Percentiles rank a stretch among this genome's conserved stretches.
These are phyloP conservation scores for Acanthococcus lagerstroemiae DNA, from an alignment of 2,888 invertebrate genomes.

Conservation along the genomic window DNA sequence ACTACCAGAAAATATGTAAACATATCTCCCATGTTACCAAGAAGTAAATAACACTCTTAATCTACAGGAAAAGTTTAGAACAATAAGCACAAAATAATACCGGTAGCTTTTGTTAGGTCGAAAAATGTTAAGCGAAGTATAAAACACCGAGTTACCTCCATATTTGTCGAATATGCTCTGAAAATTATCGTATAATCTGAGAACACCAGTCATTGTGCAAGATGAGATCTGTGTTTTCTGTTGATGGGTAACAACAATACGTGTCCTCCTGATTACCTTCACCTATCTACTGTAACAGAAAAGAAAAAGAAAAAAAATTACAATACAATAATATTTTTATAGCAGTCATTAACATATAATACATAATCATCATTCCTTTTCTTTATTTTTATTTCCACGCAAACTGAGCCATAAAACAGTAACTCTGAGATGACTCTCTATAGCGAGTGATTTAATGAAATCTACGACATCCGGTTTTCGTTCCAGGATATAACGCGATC, in stretches of 20 bases:
- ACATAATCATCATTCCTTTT: background rate
- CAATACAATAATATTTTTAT: background rate
- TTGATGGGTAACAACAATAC: constrained; percentile 22
- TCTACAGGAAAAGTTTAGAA: too few species aligned
- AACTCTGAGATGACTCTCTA: too few species aligned
- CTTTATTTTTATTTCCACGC: background rate
- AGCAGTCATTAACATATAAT: background rate
- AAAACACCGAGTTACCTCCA: constrained; percentile 52
- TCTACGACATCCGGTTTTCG: too few species aligned
- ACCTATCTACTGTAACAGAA: constrained; percentile 28
- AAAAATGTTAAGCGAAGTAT: too few species aligned
- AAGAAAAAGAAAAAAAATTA: constrained; percentile 10
- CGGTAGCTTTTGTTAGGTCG: too few species aligned
- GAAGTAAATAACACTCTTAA: too few species aligned
- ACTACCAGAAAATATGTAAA: too few species aligned
- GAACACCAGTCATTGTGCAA: constrained; percentile 56
- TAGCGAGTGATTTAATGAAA: too few species aligned
- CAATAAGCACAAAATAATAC: too few species aligned
- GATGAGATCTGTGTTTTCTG: constrained; percentile 25
- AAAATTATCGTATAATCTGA: constrained; percentile 67
- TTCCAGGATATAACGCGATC: too few species aligned
- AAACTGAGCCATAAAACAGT: background rate
- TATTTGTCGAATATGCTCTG: constrained; percentile 71
- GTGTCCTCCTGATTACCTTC: constrained; percentile 26
- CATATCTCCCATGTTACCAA: too few species aligned